These are phyloP conservation scores for Egretta garzetta DNA, from an alignment of 2,113 vertebrate species.

Conservation along the genomic window DNA sequence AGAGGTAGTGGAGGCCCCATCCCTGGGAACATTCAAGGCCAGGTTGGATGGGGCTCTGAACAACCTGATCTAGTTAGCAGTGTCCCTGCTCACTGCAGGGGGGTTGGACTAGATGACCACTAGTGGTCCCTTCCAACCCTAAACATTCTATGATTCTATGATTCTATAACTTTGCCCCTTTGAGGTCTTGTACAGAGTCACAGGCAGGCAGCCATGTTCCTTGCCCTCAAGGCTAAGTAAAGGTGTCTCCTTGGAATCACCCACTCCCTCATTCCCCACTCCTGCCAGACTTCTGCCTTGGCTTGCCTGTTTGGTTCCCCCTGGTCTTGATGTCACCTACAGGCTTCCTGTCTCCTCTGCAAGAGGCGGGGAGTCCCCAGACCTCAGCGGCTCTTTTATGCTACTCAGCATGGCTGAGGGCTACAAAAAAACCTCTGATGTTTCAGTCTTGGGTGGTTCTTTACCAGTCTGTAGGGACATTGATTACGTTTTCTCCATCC, in stretches of 20 bases:
- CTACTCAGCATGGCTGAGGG: background rate
- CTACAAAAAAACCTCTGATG: background rate
- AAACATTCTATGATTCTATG: too few species aligned
- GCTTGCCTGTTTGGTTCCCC: background rate
- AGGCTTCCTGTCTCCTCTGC: background rate
- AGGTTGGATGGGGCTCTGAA: too few species aligned
- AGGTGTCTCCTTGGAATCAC: background rate
- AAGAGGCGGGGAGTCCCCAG: background rate
- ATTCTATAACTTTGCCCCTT: background rate
- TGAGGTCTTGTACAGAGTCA: background rate
- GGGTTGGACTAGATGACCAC: too few species aligned
- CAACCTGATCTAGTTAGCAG: too few species aligned
- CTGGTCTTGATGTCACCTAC: background rate
- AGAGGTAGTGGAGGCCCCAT: too few species aligned
- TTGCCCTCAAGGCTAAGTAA: background rate
- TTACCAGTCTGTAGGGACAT: background rate
- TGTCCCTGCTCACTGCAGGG: too few species aligned
- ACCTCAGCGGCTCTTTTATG: background rate
- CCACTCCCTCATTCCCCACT: background rate
- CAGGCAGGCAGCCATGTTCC: background rate
- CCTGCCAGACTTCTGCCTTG: background rate
- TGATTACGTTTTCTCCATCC: background rate
- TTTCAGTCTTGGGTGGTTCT: background rate
- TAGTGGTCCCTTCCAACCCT: too few species aligned
- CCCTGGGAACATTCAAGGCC: too few species aligned